Base-by-base conservation (phyloP, 1,140 invertebrate species). In the Megalopta genalis region DNA sequence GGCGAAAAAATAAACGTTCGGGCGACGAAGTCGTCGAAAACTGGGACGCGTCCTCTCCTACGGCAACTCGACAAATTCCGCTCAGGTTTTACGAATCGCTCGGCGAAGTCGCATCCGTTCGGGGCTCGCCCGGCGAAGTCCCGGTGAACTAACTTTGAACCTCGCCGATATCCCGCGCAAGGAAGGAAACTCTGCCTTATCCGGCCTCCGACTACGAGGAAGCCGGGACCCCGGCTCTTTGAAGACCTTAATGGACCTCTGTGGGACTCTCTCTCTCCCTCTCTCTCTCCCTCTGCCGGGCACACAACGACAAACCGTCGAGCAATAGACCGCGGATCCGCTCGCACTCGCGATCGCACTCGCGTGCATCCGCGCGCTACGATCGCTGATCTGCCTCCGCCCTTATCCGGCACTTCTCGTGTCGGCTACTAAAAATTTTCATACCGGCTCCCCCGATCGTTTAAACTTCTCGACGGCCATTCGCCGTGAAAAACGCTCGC, bases 231-330 rank as follows among this genome's bases (percentile, higher is more conserved):
- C 14, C 42, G 72, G 67, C 77, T 59, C 72, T 59, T 59, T 72
- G 25, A 72, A 71, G 37, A 71, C 83, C 66, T 83, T 80, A 79
- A 84, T 84, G 66, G 82, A 78, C 52, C 81, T 60, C 32, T 4
- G 32, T 32, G 32, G 32, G 32, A 32, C 32, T 32, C 32, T 32
- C 32, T 32, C 32, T 32, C 32, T 32, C 32, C 4, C 32, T 32
- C 32, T 32, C 32, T 32, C 32, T 32, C 32, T 32, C 32, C 4
- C 32, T 32, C 32, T 32, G 32, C n/a, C n/a, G n/a, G 23, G 57
- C 52, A 52, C 69, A 60, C 39, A 52, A 59, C 75, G 84, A 66
- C 74, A 71, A 78, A 84, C 80, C 82, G 42, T 63, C 70, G 67
- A 75, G 69, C 81, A 82, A 78, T 75, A 75, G 52, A 52, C 14